A percentile compares a stretch with the other conserved stretches of the same genome.
Conservation (phyloP, 2,797 vertebrate genomes). For the Eurystomus glaucurus region DNA sequence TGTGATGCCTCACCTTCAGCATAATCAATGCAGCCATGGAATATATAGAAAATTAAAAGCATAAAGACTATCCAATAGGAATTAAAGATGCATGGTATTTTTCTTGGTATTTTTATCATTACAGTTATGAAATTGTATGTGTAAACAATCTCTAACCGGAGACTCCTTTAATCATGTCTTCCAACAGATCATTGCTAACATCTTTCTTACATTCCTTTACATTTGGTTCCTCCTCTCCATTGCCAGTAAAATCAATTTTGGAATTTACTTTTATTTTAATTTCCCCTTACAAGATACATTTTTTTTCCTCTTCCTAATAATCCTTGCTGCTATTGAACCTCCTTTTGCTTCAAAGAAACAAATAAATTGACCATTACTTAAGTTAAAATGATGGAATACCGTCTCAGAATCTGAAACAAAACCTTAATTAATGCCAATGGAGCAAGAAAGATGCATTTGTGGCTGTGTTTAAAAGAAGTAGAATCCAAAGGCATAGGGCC, state of each 20-base stretch:
- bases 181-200: not conserved
- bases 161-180: not conserved
- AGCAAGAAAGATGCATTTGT: constrained; percentile 41
- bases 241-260: not conserved
- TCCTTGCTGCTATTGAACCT: not conserved
- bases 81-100: not conserved
- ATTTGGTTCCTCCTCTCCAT: not conserved
- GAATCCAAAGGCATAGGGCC: not conserved
- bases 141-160: not conserved
- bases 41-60: not conserved
- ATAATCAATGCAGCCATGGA: not conserved
- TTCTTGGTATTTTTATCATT: not conserved
- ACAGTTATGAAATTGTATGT: not conserved
- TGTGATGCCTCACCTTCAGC: not conserved
- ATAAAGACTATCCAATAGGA: not conserved
- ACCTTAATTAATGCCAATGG: not conserved
- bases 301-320: not conserved
- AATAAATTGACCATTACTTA: not conserved
- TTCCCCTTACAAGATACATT: not conserved
- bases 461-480: constrained; percentile 13
- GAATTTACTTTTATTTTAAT: not conserved
- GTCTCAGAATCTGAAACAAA: not conserved
- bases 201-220: not conserved
- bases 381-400: not conserved
- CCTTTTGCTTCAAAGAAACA: not conserved